Base-by-base conservation (phyloP, 2,113 vertebrate genomes). In the Gymnobelideus leadbeateri region DNA sequence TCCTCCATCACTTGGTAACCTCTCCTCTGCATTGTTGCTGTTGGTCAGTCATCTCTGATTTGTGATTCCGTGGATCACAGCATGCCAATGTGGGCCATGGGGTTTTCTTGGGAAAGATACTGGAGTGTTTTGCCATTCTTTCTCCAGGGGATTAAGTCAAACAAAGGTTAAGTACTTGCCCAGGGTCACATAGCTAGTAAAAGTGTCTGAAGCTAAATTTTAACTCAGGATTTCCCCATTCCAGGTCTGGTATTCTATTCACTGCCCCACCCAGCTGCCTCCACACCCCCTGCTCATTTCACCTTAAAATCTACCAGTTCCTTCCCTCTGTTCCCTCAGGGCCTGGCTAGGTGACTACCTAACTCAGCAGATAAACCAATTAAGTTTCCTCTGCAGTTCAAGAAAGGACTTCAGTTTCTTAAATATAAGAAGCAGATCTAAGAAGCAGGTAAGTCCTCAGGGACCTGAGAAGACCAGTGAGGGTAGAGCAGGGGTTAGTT, bases 51-150 rank as follows among this genome's bases (percentile, higher is more conserved):
- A 68, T 37, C 31, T 68, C 28, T 61, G 57, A 68, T 37, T 68
- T 11, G 61, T 3, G 0, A 61, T 28, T 11, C 28, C 28, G 3
- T 31, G 10, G 10, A 68, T 31, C 61, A 68, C 37, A 68, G 14
- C 31, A 16, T 37, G 31, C 11, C 57, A 31, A 31, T 61, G 24
- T 6, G 1, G 31, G 61, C 12, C 12, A 68, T 16, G 31, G 31
- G 4, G 14, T 68, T 68, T 68, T 68, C 61, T 89, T 92, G 89
- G 61, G 57, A 96, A 94, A 96, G 31, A 68, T 68, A 6, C 31
- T 16, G 12, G 31, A 68, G 31, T 37, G 61, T 12, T 68, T 37
- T 68, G 31, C 6, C 61, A 68, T 68, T 37, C 31, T 11, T 68
- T 37, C 61, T 37, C 61, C 12, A 37, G 61, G 1, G 31, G 61